Base-by-base conservation (phyloP, 2,797 vertebrate species). In the Bryconaethiops microstoma region DNA sequence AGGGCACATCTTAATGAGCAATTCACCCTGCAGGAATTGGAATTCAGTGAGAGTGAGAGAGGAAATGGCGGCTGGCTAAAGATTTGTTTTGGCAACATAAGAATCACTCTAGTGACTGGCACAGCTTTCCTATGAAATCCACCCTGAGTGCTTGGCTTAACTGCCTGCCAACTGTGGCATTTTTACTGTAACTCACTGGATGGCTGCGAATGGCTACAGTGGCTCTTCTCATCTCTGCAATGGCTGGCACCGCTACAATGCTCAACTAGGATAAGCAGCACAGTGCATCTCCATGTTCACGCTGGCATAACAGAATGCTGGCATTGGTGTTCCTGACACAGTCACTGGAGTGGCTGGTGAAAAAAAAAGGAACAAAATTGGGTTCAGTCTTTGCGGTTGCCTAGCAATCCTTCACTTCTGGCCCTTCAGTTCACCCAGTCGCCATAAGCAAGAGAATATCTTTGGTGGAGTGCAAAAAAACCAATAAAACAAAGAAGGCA, bases 141-240 rank as follows among this genome's bases (percentile, higher is more conserved):
- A 82, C 79, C 74, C 63, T 72, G 77, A 87, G 86, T 85, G 79
- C 72, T 75, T 82, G 83, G 77, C 83, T 83, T 73, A 77, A 79
- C 74, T 16, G 59, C 70, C 79, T 87, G 86, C 86, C 86, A 87
- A 73, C 64, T 60, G 52, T 79, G 79, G 65, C 76, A 23, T 83
- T 84, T 67, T 80, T 78, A 85, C 80, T 72, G 80, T 85, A 82
- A 85, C 79, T 67, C 76, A 67, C 54, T 74, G 76, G 70, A 82
- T 74, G 50, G 71, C 72, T 70, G 70, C 35, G 29, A 82, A 74
- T 74, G 70, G 76, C 76, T 83, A 75, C 72, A 76, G 72, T 82
- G 50, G 57, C 67, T 82, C 39, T 64, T 60, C 67, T 85, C 73
- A 78, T 79, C 71, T 69, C 57, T 74, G 54, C 81, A 79, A 70